Evolutionary conservation across 2,888 invertebrate species (phyloP).

Genomic region (Drosophila neotestacea): DNA sequence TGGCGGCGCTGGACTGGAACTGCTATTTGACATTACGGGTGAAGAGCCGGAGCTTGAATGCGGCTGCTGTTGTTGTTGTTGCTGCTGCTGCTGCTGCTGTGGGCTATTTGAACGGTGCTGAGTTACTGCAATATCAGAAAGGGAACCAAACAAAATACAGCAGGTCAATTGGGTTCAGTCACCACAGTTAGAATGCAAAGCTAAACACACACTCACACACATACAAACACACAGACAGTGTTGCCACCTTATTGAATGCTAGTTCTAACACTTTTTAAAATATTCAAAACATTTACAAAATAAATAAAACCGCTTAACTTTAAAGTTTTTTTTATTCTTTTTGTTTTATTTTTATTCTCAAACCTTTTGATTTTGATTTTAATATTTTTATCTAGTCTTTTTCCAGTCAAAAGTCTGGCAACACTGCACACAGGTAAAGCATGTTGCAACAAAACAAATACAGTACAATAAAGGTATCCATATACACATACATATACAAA

Average conservation of each 20-base stretch:
- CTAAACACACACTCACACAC: slow-evolving; percentile 19
- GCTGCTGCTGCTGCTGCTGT: slow-evolving; percentile 78
- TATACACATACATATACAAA: slow-evolving; percentile 35
- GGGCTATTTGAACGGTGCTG: slow-evolving; percentile 86
- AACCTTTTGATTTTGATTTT: too few relatives aligned
- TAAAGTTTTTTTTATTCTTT: too few relatives aligned
- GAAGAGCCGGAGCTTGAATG: slow-evolving; percentile 86
- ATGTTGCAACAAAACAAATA: slow-evolving; percentile 77
- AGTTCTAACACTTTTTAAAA: too few relatives aligned
- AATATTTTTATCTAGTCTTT: too few relatives aligned
- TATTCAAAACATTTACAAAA: too few relatives aligned
- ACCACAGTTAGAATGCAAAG: slow-evolving; percentile 32
- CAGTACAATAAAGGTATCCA: slow-evolving; percentile 11
- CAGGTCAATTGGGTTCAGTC: slow-evolving; percentile 44
- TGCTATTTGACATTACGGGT: slow-evolving; percentile 86
- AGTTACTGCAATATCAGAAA: slow-evolving; percentile 82
- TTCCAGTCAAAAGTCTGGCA: too few relatives aligned
- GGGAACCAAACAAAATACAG: slow-evolving; percentile 17
- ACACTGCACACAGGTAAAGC: slow-evolving; percentile 24
- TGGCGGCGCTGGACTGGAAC: slow-evolving; percentile 86
- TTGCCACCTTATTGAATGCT: too few relatives aligned
- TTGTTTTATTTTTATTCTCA: too few relatives aligned
- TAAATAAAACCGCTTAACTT: too few relatives aligned
- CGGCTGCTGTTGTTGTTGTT: slow-evolving; percentile 66
- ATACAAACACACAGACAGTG: slow-evolving; percentile 3